Evolutionary conservation across 35 echinoderm and acorn worm genomes (phyloP), one percentile per base, ranked within the genome.

Genomic region (Heliocidaris erythrogramma): DNA sequence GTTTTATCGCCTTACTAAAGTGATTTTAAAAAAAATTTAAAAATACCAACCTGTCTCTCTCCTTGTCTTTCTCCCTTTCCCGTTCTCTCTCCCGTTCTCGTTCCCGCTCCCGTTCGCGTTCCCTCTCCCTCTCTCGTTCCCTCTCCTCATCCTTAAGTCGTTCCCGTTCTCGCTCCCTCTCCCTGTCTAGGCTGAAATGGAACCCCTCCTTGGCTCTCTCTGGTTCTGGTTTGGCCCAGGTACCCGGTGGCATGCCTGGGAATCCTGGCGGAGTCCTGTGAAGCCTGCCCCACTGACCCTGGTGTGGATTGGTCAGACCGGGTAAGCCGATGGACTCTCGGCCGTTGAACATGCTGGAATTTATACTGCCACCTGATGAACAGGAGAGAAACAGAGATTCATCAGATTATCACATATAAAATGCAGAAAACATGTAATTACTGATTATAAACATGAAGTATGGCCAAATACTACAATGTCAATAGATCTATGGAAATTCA

Each of bases 161-260:
- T 11, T 96, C 93, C 53, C 94, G 90, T 59, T 86, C 94, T 35
- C 94, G 93, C 30, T 96, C 95, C 27, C 94, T 88, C 24, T 94
- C 61, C 30, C 95, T 30, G 29, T 97, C 95, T 21, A 96, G 94
- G 24, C 96, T 94, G 85, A 96, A 93, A 42, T 94, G 96, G 94
- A 97, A 97, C 21, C 91, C 94, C 27, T 97, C 97, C 48, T 96
- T 96, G 30, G 95, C 90, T 86, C 95, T 47, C 17, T 97, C 97
- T 48, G 97, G 59, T 35, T 97, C 97, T 93, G 95, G 95, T 52
- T 97, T 97, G 42, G 94, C 94, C 97, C 97, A 97, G 47, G 86
- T 71, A 30, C 95, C 94, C 30, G 95, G 95, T 21, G 90, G 90
- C 49, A 71, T 92, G 11, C 30, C 42, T n/a, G 95, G 95, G 90